Conservation (phyloP, 2,113 vertebrate genomes). For the Trochalopteron elliotii region DNA sequence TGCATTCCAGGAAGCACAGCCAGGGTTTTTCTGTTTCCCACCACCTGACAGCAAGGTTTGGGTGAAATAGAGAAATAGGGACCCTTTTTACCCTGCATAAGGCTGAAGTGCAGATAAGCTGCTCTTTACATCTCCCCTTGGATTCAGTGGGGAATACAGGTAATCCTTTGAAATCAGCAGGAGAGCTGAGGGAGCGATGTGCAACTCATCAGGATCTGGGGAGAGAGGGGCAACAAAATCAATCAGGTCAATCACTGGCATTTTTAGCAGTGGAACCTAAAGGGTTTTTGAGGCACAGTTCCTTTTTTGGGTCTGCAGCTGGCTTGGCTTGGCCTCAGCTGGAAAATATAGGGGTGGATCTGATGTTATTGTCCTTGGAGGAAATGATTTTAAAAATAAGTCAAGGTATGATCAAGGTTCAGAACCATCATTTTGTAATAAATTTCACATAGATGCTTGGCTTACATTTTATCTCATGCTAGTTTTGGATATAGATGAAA, state of each 20-base stretch:
- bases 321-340: conserved; percentile 1
- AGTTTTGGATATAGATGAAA: background rate
- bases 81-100: background rate
- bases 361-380: background rate
- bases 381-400: background rate
- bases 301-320: conserved; percentile 21
- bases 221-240: background rate
- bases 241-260: background rate
- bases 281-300: background rate
- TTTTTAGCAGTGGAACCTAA: background rate
- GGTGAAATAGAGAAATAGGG: background rate
- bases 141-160: background rate
- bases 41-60: background rate
- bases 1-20: background rate
- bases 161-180: background rate
- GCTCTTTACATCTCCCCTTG: background rate
- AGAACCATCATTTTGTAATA: background rate
- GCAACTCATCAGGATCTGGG: background rate
- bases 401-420: background rate
- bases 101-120: background rate
- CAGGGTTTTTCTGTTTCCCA: background rate
- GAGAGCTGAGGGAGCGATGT: background rate
- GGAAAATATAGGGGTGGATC: background rate
- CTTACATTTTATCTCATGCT: background rate
- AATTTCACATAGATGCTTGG: background rate